Evolutionary conservation across 2,113 vertebrate species (phyloP), one percentile per base, ranked within the genome.

Genomic region (Mola mola): DNA sequence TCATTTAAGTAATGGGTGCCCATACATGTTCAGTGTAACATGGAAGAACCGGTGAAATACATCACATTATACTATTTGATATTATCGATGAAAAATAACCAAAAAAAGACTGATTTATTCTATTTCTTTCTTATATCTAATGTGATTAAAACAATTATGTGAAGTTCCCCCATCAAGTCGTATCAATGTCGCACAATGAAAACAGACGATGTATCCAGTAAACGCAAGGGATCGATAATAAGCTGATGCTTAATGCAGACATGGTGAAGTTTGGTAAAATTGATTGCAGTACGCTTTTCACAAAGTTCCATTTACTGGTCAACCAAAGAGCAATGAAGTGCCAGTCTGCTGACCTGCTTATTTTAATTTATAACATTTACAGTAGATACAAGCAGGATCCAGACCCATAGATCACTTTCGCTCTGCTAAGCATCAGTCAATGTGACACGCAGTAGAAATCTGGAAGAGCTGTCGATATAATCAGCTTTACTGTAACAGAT

Each of bases 151-250:
- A 38, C 29, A 46, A 25, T 53, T 15, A 58, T 48, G 8, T 53
- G 8, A 66, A 66, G 60, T 46, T 43, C 17, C 21, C 6, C 15
- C 15, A 16, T 36, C 19, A 24, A 20, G 34, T 29, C 21, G 44
- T n/a, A 52, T 40, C 17, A 26, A 47, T 68, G 26, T 55, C 21
- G 58, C 51, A 59, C 21, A 26, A 34, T n/a, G n/a, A n/a, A n/a
- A n/a, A n/a, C n/a, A 41, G 36, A 37, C 9, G 3, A 2, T 3
- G 10, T 22, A 60, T 40, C 36, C 41, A 51, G 53, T 72, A 69
- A 61, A 69, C 50, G 15, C 5, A 22, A 13, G 6, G 3, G 33
- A 69, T 72, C 59, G 50, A 69, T 66, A 69, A 47, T 42, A 34
- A 53, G 60, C 22, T 15, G 44, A 72, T 11, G 19, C 16, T 48